Percentiles rank a stretch among this genome's conserved stretches.
Evolutionary conservation across 2,113 vertebrate species (phyloP).

Genomic region (Solenodon paradoxus): DNA sequence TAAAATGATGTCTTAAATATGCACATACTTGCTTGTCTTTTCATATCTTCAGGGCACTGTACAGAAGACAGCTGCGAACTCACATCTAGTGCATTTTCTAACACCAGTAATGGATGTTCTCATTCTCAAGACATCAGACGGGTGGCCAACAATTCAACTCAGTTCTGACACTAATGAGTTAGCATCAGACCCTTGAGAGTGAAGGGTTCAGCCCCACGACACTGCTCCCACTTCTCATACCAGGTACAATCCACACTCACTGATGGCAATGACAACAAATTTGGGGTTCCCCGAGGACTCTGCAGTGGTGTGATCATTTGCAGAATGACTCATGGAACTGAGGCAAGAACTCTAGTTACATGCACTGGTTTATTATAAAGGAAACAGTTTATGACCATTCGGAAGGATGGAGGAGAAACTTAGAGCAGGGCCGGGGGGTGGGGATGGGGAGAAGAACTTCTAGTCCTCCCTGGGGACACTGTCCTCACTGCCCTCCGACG

Average conservation of each 20-base stretch:
- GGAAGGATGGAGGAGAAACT: too few relatives aligned
- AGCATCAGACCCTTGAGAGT: background rate
- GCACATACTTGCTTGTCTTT: fast-evolving
- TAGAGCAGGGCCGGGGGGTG: background rate
- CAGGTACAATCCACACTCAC: background rate
- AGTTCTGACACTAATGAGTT: background rate
- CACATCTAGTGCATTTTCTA: too few relatives aligned
- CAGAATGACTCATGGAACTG: background rate
- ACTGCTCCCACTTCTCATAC: background rate
- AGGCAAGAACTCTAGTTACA: background rate
- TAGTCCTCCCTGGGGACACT: background rate
- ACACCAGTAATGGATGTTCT: background rate
- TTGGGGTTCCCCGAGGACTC: background rate
- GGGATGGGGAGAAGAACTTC: background rate
- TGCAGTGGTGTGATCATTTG: background rate
- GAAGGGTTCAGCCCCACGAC: background rate
- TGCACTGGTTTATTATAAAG: background rate
- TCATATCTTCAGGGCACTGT: background rate
- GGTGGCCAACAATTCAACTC: too few relatives aligned
- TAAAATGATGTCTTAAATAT: background rate
- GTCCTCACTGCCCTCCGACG: background rate
- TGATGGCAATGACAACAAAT: too few relatives aligned
- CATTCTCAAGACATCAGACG: too few relatives aligned
- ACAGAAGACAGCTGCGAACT: fast-evolving
- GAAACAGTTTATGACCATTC: too few relatives aligned